Evolutionary conservation across 2,797 vertebrate species (phyloP), one percentile per base, ranked within the genome.

Genomic region (Alca torda): DNA sequence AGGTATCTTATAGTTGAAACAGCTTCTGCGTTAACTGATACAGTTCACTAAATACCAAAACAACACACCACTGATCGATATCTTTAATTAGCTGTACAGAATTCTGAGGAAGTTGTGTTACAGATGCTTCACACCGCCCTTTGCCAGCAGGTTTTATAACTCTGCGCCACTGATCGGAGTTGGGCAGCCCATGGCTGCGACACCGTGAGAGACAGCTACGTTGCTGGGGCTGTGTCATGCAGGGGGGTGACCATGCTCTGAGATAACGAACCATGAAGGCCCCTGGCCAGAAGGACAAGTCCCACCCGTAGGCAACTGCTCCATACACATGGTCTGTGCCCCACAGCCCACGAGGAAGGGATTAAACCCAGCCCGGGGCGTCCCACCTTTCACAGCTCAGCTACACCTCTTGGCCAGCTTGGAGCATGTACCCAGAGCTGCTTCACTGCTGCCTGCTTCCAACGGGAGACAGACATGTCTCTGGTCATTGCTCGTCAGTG

Each of bases 141-240:
- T 46, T 28, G 8, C 35, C 35, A 39, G 24, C 19, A 28, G 75
- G 53, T 72, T 87, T 33, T 53, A 2, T 28, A 37, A 21, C 61
- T 13, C 35, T 2, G 0, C 2, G 1, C 33, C 18, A 8, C 24
- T 4, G 46, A 12, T 6, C 0, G 5, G 46, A 74, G 50, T 28
- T 17, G 54, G 6, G 24, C 56, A 63, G 50, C n/a, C 13, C 37
- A 25, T 14, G 1, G 8, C 12, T 43, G 28, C 24, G 28, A 10
- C 33, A 16, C 39, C 15, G 1, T 0, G 11, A 57, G 24, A 21
- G 31, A 11, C 0, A 35, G 13, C 20, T 37, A 9, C 1, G 2
- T n/a, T 57, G n/a, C 10, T 20, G 14, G 37, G 33, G 21, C 37
- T 69, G 39, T 5, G 25, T 11, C 41, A 28, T 0, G 1, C 43